These are phyloP conservation scores for Palythoa grandis DNA, from an alignment of 92 coral and sea anemone species.

Conservation along the genomic window DNA sequence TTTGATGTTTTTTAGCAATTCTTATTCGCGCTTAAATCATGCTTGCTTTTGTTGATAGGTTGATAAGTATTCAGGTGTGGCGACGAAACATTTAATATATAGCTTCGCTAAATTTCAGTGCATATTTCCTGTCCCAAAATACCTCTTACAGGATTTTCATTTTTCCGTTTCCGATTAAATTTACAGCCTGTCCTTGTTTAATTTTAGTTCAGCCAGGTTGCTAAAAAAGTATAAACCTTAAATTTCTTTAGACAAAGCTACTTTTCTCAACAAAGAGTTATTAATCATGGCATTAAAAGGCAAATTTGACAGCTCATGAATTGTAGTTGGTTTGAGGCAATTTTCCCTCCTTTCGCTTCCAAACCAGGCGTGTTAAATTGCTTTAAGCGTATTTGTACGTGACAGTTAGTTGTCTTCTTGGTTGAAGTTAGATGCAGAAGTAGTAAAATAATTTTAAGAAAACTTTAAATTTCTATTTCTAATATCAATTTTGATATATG, in stretches of 20 bases:
- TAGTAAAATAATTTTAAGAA: background rate
- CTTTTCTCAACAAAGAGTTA: constrained; percentile 7
- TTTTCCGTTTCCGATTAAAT: constrained; percentile 1
- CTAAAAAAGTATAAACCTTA: background rate
- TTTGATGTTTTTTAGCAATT: background rate
- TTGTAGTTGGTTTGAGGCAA: background rate
- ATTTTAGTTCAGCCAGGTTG: background rate
- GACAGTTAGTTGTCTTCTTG: background rate
- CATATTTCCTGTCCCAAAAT: constrained; percentile 19
- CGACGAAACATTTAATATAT: constrained; percentile 18
- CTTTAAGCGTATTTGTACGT: background rate
- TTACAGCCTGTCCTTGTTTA: background rate
- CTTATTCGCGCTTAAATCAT: background rate
- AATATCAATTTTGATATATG: background rate
- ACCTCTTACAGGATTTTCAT: background rate
- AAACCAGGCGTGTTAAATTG: constrained; percentile 6
- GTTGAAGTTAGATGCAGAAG: background rate
- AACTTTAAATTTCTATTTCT: background rate
- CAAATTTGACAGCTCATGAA: constrained; percentile 14
- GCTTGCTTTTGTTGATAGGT: background rate
- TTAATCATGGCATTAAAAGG: background rate
- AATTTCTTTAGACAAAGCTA: constrained; percentile 11
- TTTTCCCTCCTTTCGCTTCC: background rate
- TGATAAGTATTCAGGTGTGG: constrained; percentile 19
- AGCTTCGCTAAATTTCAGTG: constrained; percentile 8